Percentiles rank a stretch among this genome's conserved stretches.
Evolutionary conservation across 1,140 invertebrate species (phyloP).

Genomic region (Vanessa tameamea): DNA sequence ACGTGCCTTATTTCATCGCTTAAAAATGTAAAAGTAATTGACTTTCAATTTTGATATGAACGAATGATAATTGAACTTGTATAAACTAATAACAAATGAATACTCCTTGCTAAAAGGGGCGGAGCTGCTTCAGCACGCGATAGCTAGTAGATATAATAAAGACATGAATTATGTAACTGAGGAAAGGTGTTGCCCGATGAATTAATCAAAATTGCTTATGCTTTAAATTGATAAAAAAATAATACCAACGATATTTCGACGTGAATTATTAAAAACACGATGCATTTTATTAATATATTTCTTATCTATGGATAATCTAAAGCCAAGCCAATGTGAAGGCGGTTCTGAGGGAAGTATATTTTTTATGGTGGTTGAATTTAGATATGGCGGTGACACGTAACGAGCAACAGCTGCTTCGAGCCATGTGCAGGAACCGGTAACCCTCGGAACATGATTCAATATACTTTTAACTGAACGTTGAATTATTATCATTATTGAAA

Average conservation of each 20-base stretch:
- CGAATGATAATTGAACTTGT: conserved; percentile 17
- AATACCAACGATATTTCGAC: neutral
- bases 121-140: conserved; percentile 1
- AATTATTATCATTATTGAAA: neutral
- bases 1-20: neutral
- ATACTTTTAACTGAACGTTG: neutral
- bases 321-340: conserved; percentile 10
- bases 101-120: neutral
- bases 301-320: conserved; percentile 10
- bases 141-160: conserved; percentile 4
- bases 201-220: conserved; percentile 3
- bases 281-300: conserved; percentile 1
- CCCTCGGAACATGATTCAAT: conserved; percentile 10
- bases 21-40: conserved; percentile 23
- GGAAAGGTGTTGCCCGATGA: conserved; percentile 14
- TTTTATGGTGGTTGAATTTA: conserved; percentile 20
- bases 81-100: conserved; percentile 13
- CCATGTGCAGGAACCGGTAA: conserved; percentile 21
- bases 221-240: neutral
- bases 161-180: conserved; percentile 11
- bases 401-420: conserved; percentile 11
- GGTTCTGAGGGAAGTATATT: neutral
- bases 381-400: conserved; percentile 18
- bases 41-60: conserved; percentile 7
- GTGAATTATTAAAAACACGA: neutral